These are phyloP conservation scores for Otocyon megalotis DNA, from an alignment of 2,113 vertebrate genomes.

Conservation along the genomic window DNA sequence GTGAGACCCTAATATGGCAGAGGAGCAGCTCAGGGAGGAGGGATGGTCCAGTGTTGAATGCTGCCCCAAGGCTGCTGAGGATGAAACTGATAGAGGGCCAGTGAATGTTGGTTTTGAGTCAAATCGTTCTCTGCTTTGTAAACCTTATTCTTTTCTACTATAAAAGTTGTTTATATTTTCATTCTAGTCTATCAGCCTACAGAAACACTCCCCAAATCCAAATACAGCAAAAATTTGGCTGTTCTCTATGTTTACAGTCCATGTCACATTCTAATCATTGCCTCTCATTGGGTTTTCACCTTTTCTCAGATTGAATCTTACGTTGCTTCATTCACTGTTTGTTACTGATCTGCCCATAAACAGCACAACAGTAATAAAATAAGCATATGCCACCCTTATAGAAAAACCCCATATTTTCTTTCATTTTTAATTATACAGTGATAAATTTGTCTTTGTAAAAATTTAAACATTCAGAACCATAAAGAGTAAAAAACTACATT, in stretches of 20 bases:
- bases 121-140: background rate
- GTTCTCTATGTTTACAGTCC: background rate
- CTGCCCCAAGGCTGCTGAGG: background rate
- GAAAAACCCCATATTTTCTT: constrained; percentile 22
- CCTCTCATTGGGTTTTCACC: background rate
- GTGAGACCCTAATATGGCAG: background rate
- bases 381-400: background rate
- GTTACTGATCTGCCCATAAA: background rate
- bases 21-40: background rate
- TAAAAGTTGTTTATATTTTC: constrained; percentile 2
- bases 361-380: background rate
- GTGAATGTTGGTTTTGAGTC: background rate
- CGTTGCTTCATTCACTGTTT: background rate
- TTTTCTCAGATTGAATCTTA: background rate
- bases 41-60: too few relatives aligned
- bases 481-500: constrained; percentile 1
- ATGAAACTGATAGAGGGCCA: background rate
- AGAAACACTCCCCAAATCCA: constrained; percentile 1
- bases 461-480: background rate
- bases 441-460: background rate
- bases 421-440: background rate
- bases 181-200: background rate
- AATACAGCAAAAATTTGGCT: background rate
- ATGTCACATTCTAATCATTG: background rate
- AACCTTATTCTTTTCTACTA: background rate